phyloP scores from a whole-genome alignment of 92 coral and sea anemone species.

The Epizoanthus ramosus region DNA sequence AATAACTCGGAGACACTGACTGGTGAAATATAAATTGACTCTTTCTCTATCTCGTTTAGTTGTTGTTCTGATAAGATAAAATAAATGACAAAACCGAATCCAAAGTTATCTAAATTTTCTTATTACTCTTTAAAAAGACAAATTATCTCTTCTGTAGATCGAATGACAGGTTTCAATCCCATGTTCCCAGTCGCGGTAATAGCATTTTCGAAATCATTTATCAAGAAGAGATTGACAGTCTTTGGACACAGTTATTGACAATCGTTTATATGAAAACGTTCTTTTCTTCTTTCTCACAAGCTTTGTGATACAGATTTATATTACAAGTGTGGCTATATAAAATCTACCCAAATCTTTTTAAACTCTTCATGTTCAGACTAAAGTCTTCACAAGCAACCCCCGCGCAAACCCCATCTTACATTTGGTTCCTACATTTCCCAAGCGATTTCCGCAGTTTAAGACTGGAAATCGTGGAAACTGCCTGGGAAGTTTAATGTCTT shows the following conservation, averaged over 20 bases:
- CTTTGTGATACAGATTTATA: slow-evolving; percentile 12
- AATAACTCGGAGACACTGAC: not conserved
- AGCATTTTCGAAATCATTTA: not conserved
- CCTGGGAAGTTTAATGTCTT: not conserved
- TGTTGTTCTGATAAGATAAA: slow-evolving; percentile 21
- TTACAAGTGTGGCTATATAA: slow-evolving; percentile 26
- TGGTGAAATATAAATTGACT: slow-evolving; percentile 19
- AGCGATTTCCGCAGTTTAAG: slow-evolving; percentile 4
- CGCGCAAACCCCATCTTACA: not conserved
- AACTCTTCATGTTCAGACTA: not conserved
- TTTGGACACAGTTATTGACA: not conserved
- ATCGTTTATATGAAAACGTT: not conserved
- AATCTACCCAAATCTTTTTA: not conserved
- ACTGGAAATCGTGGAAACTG: not conserved
- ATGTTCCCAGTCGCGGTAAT: not conserved
- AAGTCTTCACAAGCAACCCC: not conserved
- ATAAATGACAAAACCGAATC: not conserved
- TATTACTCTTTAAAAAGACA: not conserved
- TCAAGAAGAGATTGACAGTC: not conserved
- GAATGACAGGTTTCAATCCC: not conserved
- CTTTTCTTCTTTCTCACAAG: not conserved
- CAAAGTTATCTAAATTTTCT: not conserved
- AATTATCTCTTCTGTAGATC: too few relatives aligned
- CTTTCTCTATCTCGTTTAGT: not conserved
- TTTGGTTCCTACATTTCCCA: not conserved